phyloP scores from a whole-genome alignment of 1,140 invertebrate genomes.

The Magallana gigas region DNA sequence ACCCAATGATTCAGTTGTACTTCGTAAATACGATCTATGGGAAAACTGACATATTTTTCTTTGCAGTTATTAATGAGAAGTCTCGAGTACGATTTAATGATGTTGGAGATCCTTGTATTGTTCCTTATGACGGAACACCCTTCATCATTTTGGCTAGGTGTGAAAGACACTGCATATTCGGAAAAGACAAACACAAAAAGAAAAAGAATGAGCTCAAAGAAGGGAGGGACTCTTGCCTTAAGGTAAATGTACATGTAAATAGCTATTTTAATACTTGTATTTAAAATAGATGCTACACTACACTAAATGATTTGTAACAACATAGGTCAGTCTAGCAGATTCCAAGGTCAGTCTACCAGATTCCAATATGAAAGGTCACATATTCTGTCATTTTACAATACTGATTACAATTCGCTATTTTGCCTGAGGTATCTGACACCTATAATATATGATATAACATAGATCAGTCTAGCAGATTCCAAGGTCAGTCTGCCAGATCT shows the following conservation, averaged over 20 bases:
- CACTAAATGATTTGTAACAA: background rate
- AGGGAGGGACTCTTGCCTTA: background rate
- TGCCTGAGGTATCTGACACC: background rate
- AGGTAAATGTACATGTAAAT: conserved; percentile 8
- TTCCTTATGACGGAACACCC: conserved; percentile 12
- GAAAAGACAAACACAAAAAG: conserved; percentile 40
- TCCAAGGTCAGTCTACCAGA: conserved; percentile 15
- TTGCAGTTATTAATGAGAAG: conserved; percentile 13
- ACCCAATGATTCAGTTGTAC: too few relatives aligned
- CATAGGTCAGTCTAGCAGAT: conserved; percentile 18
- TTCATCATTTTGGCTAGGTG: conserved; percentile 18
- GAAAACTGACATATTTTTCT: background rate
- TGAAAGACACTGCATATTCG: conserved; percentile 37
- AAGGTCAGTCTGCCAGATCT: conserved; percentile 2
- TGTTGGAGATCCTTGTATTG: conserved; percentile 14
- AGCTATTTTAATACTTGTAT: background rate
- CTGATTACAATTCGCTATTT: background rate
- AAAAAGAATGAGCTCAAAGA: conserved; percentile 24
- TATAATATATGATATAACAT: background rate
- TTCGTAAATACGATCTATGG: too few relatives aligned
- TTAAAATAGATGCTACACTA: background rate
- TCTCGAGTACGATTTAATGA: conserved; percentile 41
- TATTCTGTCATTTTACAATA: background rate
- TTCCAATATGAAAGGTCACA: background rate
- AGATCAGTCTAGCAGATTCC: too few relatives aligned